Evolutionary conservation across 1,140 invertebrate species (phyloP), one percentile per base, ranked within the genome.

Genomic region (Camponotus floridanus): DNA sequence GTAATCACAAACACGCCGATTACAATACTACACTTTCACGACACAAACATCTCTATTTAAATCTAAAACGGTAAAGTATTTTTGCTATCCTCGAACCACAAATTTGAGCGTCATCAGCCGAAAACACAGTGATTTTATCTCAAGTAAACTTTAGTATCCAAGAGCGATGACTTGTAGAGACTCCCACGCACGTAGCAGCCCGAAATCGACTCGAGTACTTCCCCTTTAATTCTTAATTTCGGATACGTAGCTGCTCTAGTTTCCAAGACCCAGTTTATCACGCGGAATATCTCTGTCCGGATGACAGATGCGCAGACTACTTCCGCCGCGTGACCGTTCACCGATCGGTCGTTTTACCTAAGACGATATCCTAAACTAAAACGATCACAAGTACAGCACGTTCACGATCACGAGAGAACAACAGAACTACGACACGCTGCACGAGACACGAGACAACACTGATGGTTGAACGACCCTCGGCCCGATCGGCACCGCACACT

Each of bases 371-470:
- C 78, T 92, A 92, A 90, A 64, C 89, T 92, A 90, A 62, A 91
- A 92, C 92, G 90, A 93, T 84, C 92, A 93, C 92, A 90, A 93
- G 86, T 86, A 93, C 91, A 90, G 85, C 88, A 91, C 91, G 85
- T 91, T 93, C 90, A 91, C 92, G 92, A 93, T 89, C 89, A 93
- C 92, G 86, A 93, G 91, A 91, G 89, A 84, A 91, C 87, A 90
- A 85, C 48, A 51, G 84, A 80, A 88, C 79, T 88, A 90, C 90
- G 88, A 93, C 90, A 91, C 87, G 84, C 88, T 90, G 89, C 81
- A 92, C 91, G 92, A 93, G 89, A 93, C 91, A 93, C 92, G 89
- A 93, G 88, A 93, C 92, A 92, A 94, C 90, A 94, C 93, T 94
- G 92, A 88, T 92, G 91, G 91, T 92, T 93, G 91, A 93, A 92